A percentile compares a stretch with the other conserved stretches of the same genome.
Conservation (phyloP, 2,113 vertebrate genomes). For the Gorsachius goisagi region DNA sequence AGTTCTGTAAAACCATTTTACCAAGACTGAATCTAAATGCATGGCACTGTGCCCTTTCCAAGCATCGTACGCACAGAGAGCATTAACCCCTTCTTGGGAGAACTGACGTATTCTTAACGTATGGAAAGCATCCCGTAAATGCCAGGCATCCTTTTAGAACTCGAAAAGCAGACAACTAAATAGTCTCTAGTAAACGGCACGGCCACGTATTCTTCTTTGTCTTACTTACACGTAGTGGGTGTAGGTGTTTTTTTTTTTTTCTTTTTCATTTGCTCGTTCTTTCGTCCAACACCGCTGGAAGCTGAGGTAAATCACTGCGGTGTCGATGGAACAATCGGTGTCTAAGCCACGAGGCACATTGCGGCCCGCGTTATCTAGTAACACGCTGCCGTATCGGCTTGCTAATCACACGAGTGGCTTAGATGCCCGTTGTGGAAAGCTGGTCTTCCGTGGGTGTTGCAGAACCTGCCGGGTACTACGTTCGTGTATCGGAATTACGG, state of each 20-base stretch:
- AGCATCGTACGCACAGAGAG: background rate
- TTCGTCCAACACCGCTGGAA: background rate
- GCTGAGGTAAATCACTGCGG: background rate
- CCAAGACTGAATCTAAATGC: background rate
- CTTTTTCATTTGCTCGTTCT: background rate
- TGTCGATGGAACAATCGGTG: background rate
- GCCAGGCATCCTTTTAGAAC: background rate
- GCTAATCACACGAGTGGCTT: background rate
- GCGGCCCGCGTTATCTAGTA: fast-evolving
- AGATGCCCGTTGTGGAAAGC: background rate
- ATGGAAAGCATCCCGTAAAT: background rate
- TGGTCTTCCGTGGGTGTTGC: background rate
- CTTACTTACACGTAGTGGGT: background rate
- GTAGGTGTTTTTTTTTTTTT: background rate
- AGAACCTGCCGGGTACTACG: background rate
- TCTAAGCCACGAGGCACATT: background rate
- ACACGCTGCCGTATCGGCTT: background rate
- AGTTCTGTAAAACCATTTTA: background rate
- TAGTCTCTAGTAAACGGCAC: background rate
- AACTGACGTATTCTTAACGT: background rate
- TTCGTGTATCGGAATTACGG: background rate
- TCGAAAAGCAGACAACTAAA: background rate
- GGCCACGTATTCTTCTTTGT: background rate
- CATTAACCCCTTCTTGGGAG: slow-evolving; percentile 15
- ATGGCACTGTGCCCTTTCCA: background rate